phyloP scores from a whole-genome alignment of 2,888 invertebrate species.

The Alloplasta piceator region DNA sequence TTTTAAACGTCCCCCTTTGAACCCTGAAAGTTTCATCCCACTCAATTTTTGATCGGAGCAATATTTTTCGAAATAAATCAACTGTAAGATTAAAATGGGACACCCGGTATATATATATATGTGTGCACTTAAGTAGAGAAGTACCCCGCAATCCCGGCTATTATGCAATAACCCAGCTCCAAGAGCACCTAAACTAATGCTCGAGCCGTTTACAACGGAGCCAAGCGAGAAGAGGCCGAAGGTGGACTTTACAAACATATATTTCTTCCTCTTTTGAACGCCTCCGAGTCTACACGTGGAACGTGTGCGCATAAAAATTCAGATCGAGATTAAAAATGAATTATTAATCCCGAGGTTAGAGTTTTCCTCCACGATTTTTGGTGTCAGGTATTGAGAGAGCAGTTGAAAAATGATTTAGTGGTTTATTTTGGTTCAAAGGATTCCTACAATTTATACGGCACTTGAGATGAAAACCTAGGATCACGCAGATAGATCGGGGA shows the following conservation, averaged over 20 bases:
- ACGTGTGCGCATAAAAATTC: slow-evolving; percentile 4
- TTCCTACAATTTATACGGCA: too few relatives aligned
- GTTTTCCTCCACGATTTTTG: slow-evolving; percentile 15
- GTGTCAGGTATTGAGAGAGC: too few relatives aligned
- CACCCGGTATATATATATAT: neutral
- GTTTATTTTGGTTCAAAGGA: too few relatives aligned
- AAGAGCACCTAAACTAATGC: slow-evolving; percentile 33
- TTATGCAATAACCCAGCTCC: slow-evolving; percentile 26
- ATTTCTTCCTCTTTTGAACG: slow-evolving; percentile 1
- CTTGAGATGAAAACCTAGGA: too few relatives aligned
- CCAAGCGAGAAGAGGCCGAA: neutral
- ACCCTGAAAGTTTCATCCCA: too few relatives aligned
- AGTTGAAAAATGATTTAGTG: too few relatives aligned
- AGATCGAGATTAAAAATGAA: slow-evolving; percentile 53
- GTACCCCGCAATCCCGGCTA: slow-evolving; percentile 5
- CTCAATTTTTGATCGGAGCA: too few relatives aligned
- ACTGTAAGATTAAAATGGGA: too few relatives aligned
- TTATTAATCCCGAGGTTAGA: slow-evolving; percentile 28
- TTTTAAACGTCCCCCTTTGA: too few relatives aligned
- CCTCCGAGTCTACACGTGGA: neutral
- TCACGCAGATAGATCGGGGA: too few relatives aligned
- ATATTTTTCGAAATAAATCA: too few relatives aligned
- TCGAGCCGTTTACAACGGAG: slow-evolving; percentile 25
- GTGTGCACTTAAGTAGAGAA: slow-evolving; percentile 2
- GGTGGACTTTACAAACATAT: neutral